Percentiles rank a stretch among this genome's conserved stretches.
Evolutionary conservation across 2,797 vertebrate species (phyloP).

Genomic region (Mormyrops attenuatus): DNA sequence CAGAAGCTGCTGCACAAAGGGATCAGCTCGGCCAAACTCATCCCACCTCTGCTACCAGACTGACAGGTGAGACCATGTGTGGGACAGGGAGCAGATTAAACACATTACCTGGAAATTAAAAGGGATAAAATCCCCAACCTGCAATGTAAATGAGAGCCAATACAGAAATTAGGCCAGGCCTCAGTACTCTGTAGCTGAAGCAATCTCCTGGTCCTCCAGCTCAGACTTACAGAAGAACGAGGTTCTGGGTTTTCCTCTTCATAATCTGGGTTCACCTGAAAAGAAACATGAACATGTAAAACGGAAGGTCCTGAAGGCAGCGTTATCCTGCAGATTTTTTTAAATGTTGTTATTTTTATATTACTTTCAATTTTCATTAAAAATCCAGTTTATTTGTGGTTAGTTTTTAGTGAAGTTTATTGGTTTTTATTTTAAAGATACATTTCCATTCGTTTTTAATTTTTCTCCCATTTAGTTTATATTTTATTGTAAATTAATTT

Average conservation of each 20-base stretch:
- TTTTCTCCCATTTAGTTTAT: neutral
- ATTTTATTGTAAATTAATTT: neutral
- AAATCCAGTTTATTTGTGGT: neutral
- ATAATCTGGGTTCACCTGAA: conserved; percentile 29
- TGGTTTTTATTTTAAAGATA: neutral
- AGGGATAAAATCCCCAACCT: conserved; percentile 70
- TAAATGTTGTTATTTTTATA: neutral
- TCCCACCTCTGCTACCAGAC: neutral
- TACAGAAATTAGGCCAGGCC: conserved; percentile 26
- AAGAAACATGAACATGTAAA: neutral
- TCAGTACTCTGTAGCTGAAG: neutral
- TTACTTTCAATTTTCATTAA: neutral
- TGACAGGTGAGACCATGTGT: neutral
- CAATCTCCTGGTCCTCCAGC: neutral
- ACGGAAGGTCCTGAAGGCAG: neutral
- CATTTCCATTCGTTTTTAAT: neutral
- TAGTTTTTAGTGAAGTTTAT: neutral
- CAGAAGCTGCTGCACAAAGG: neutral
- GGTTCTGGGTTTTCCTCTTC: conserved; percentile 22
- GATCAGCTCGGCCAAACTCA: conserved; percentile 6
- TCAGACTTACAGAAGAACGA: conserved; percentile 12
- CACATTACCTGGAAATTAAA: conserved; percentile 72
- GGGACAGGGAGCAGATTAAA: neutral
- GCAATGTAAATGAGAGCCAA: conserved; percentile 44
- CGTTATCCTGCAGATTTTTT: neutral